Percentiles rank a stretch among this genome's conserved stretches.
Evolutionary conservation across 2,888 invertebrate species (phyloP).

Genomic region (Gymnosoma rotundatum): DNA sequence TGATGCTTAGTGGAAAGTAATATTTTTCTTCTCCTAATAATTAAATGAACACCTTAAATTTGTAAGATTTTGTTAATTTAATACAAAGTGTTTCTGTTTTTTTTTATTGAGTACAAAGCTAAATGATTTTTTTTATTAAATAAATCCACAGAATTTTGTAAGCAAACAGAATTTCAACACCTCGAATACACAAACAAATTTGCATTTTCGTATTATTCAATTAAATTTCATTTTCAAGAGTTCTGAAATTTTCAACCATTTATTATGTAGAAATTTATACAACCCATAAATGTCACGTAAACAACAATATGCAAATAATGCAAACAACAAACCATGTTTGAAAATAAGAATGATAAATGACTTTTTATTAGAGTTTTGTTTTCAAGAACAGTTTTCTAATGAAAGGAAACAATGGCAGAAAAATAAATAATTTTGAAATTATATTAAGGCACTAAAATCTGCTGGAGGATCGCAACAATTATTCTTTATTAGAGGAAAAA

Average conservation of each 20-base stretch:
- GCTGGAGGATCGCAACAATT: not conserved
- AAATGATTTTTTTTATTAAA: not conserved
- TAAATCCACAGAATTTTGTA: not conserved
- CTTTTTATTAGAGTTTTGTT: conserved; percentile 46
- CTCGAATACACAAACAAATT: not conserved
- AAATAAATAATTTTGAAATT: conserved; percentile 7
- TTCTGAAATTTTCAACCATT: conserved; percentile 10
- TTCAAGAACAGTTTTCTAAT: conserved; percentile 27
- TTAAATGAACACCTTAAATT: not conserved
- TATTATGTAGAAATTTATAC: conserved; percentile 33
- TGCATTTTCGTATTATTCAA: conserved; percentile 5
- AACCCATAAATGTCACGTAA: conserved; percentile 61
- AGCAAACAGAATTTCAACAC: not conserved
- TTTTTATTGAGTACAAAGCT: no score
- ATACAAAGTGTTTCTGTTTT: not conserved
- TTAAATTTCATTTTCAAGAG: not conserved
- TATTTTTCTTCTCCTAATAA: no score
- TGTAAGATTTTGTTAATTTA: not conserved
- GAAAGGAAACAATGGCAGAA: conserved; percentile 34
- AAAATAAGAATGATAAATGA: conserved; percentile 59
- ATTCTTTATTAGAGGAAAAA: no score
- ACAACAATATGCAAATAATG: conserved; percentile 62
- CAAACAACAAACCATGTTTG: conserved; percentile 47
- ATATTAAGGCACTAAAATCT: not conserved
- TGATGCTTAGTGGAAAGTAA: no score